phyloP scores from a whole-genome alignment of 2,113 vertebrate genomes.

The Irena cyanogastra region DNA sequence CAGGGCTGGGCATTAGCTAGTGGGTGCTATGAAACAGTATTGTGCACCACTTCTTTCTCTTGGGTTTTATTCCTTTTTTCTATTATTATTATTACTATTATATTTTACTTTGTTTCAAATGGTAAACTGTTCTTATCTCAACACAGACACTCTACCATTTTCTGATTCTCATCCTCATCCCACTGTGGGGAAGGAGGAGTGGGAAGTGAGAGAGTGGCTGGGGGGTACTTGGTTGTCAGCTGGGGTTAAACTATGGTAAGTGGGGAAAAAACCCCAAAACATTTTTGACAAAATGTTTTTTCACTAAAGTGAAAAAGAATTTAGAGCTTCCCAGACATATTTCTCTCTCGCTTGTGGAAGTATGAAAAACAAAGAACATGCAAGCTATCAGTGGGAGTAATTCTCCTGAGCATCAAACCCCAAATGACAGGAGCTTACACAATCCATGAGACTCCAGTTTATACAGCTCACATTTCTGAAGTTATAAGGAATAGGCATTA shows the following conservation, averaged over 20 bases:
- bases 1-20: not conserved
- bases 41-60: not conserved
- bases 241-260: not conserved
- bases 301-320: not conserved
- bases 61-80: not conserved
- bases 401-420: not conserved
- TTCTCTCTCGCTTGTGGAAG: not conserved
- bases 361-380: not conserved
- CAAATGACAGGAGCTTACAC: not conserved
- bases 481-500: not conserved
- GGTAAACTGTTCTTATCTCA: not conserved
- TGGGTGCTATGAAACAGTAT: not conserved
- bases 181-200: not conserved
- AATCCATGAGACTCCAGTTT: not conserved
- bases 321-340: not conserved
- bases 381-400: not conserved
- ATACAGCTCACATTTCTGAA: not conserved
- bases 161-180: not conserved
- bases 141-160: not conserved
- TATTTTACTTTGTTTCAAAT: not conserved
- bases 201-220: not conserved
- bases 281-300: not conserved
- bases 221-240: not conserved
- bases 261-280: rapidly evolving
- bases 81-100: not conserved